Evolutionary conservation across 2,797 vertebrate species (phyloP).

Genomic region (Enteromius thamalakanensis): DNA sequence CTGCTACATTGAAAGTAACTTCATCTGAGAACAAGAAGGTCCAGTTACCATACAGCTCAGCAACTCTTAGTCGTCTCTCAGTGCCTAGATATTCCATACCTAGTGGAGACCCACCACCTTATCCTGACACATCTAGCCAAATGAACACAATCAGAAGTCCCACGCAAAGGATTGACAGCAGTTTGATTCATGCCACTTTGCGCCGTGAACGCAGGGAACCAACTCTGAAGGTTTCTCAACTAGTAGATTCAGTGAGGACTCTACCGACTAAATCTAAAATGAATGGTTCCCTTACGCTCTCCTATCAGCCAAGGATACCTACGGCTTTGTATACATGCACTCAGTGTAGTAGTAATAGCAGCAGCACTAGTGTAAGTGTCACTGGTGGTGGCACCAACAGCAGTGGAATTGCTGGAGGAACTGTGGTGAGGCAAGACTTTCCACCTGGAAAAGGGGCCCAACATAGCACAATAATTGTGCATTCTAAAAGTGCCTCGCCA

Average conservation of each 20-base stretch:
- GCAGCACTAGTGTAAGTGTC: conserved; percentile 66
- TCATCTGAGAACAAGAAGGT: conserved; percentile 90
- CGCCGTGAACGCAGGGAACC: conserved; percentile 93
- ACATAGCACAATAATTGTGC: conserved; percentile 89
- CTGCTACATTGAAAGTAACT: conserved; percentile 91
- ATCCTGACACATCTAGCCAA: conserved; percentile 89
- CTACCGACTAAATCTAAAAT: conserved; percentile 89
- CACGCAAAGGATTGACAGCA: conserved; percentile 86
- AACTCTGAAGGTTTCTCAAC: conserved; percentile 89
- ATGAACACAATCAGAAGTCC: conserved; percentile 78
- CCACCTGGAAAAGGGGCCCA: conserved; percentile 82
- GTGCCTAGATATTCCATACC: conserved; percentile 96
- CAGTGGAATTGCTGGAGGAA: conserved; percentile 81
- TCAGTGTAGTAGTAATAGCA: conserved; percentile 88
- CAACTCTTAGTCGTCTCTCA: conserved; percentile 93
- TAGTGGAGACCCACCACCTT: conserved; percentile 92
- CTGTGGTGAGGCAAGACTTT: conserved; percentile 85
- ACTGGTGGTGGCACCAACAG: conserved; percentile 72
- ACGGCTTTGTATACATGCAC: conserved; percentile 94
- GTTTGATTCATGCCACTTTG: conserved; percentile 92
- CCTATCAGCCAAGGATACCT: conserved; percentile 88
- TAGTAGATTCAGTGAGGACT: conserved; percentile 87
- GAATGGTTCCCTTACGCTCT: conserved; percentile 80
- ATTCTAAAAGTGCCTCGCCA: conserved; percentile 86
- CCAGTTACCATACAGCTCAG: conserved; percentile 91